Evolutionary conservation across 1,140 invertebrate species (phyloP).

Genomic region (Centruroides sculpturatus): DNA sequence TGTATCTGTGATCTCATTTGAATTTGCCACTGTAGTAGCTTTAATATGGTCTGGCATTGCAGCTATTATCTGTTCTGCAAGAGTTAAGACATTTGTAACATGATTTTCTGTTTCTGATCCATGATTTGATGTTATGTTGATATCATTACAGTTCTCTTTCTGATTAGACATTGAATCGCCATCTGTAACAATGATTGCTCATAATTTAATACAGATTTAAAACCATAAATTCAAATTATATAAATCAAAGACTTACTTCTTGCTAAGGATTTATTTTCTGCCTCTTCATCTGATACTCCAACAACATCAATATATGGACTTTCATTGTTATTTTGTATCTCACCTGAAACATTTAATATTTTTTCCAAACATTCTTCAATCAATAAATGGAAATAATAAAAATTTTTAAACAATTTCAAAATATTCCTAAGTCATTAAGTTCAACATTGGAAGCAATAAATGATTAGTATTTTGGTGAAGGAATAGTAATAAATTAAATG

Average conservation of each 20-base stretch:
- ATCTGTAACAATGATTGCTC: background rate
- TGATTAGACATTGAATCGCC: too few species aligned
- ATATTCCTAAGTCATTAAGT: too few species aligned
- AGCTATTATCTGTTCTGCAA: conserved; percentile 94
- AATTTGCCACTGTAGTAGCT: conserved; percentile 32
- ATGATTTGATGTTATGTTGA: too few species aligned
- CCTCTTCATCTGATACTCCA: conserved; percentile 49
- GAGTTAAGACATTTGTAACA: conserved; percentile 57
- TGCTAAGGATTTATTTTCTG: conserved; percentile 19
- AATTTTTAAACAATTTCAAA: too few species aligned
- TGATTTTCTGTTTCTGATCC: too few species aligned
- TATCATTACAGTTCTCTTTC: too few species aligned
- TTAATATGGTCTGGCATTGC: conserved; percentile 94
- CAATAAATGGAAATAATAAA: too few species aligned
- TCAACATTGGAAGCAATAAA: too few species aligned
- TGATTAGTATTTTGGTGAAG: too few species aligned
- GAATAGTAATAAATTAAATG: too few species aligned
- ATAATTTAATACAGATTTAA: too few species aligned
- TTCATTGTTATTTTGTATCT: conserved; percentile 14
- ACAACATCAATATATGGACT: conserved; percentile 60
- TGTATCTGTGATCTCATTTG: conserved; percentile 3
- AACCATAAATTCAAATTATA: background rate
- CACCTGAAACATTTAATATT: background rate
- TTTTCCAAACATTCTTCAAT: too few species aligned
- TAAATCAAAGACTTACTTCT: background rate